Evolutionary conservation across 2,113 vertebrate species (phyloP), one percentile per base, ranked within the genome.

Genomic region (Podilymbus podiceps): DNA sequence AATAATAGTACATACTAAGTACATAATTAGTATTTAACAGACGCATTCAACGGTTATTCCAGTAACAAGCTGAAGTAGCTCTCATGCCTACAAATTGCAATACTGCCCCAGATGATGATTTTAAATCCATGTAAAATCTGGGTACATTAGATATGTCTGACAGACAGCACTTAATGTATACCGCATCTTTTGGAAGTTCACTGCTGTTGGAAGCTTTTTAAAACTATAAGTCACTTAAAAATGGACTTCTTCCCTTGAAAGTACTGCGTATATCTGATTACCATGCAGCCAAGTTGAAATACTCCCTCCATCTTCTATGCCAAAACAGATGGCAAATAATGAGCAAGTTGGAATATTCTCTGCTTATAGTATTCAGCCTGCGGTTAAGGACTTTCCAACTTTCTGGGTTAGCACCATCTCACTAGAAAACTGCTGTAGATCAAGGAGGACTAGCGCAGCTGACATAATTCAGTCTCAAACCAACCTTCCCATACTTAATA

Each of bases 291-390:
- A 91, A 96, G 82, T 56, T 93, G 91, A 94, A 96, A 76, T 55
- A 73, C 20, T 97, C 67, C 67, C 79, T 94, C 81, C 74, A 83
- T 46, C 46, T 85, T 81, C 82, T 67, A 30, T 77, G 92, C 88
- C 92, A 93, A 90, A 97, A 78, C 75, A 93, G 91, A 95, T 47
- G 50, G 68, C 73, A 93, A 97, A 63, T 88, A 88, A 94, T 0
- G 17, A 97, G 78, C 82, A 88, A 91, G 76, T 74, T 96, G 95
- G 85, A 96, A 96, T 83, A 94, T 66, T 50, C 63, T 73, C 85
- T 6, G 19, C 88, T 88, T 76, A 79, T 24, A 86, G 82, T 69
- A 63, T 83, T 97, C 50, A 95, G 75, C 23, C 74, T 90, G 88
- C 0, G 63, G 93, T 94, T 91, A 86, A 85, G 72, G 88, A 52